These are phyloP conservation scores for Cuculus canorus DNA, from an alignment of 2,797 vertebrate genomes.

Conservation along the genomic window DNA sequence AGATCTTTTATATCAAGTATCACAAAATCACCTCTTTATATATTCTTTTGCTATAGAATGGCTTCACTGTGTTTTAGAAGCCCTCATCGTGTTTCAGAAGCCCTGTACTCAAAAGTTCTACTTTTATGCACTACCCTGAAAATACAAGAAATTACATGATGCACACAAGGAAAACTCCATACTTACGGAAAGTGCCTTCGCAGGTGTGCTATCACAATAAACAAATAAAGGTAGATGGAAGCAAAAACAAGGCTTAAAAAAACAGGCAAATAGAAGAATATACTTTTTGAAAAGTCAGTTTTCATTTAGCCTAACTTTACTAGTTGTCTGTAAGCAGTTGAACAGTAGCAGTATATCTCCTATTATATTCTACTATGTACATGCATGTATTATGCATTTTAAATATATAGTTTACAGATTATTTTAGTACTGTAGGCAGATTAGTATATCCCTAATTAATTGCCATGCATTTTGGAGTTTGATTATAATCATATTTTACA, in stretches of 20 bases:
- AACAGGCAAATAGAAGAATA: not conserved
- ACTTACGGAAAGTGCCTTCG: not conserved
- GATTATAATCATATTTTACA: not conserved
- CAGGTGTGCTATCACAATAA: not conserved
- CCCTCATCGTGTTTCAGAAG: not conserved
- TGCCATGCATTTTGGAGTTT: not conserved
- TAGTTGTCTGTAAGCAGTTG: not conserved
- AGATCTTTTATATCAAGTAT: not conserved
- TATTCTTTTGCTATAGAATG: not conserved
- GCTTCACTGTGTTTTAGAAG: not conserved
- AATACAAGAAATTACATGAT: not conserved
- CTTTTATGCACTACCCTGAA: not conserved
- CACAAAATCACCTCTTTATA: not conserved
- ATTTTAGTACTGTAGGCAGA: not conserved
- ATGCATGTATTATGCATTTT: not conserved
- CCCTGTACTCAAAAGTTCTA: not conserved
- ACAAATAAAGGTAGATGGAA: not conserved
- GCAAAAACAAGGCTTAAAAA: not conserved
- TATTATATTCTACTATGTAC: not conserved
- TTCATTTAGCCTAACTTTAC: not conserved
- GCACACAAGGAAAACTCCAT: not conserved
- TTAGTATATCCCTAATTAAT: not conserved
- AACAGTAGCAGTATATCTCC: not conserved
- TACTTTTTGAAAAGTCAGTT: not conserved
- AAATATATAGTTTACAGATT: not conserved